Evolutionary conservation across 1,140 invertebrate species (phyloP).

Genomic region (Drosophila parvula): DNA sequence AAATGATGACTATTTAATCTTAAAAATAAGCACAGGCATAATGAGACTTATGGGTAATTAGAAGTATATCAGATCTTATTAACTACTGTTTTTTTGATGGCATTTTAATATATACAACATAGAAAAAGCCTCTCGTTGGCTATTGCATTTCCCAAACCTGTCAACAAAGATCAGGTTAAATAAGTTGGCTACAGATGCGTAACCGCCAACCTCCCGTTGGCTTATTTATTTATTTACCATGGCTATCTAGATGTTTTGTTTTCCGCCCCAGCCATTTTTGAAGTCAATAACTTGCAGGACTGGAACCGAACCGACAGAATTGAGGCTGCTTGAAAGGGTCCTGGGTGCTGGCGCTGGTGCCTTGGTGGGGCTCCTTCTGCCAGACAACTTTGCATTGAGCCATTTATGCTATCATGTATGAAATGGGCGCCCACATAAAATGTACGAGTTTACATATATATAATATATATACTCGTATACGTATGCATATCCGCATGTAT

Average conservation of each 20-base stretch:
- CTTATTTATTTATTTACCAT: slow-evolving; percentile 45
- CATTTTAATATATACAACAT: background rate
- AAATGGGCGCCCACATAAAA: slow-evolving; percentile 61
- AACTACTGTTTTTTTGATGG: too few species aligned
- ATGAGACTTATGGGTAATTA: too few species aligned
- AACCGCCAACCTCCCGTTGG: background rate
- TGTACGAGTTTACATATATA: slow-evolving; percentile 21
- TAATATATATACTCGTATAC: too few species aligned
- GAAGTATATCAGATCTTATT: background rate
- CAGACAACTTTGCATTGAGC: slow-evolving; percentile 57
- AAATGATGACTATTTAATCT: too few species aligned
- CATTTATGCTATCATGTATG: slow-evolving; percentile 64
- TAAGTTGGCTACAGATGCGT: slow-evolving; percentile 21
- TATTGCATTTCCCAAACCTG: background rate
- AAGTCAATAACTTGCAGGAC: slow-evolving; percentile 55
- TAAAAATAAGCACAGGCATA: too few species aligned
- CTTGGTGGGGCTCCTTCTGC: slow-evolving; percentile 35
- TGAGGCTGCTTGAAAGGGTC: slow-evolving; percentile 30
- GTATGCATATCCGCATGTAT: slow-evolving; percentile 12
- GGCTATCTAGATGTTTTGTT: slow-evolving; percentile 27
- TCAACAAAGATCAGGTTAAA: slow-evolving; percentile 12
- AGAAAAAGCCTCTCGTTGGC: background rate
- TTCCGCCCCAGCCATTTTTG: slow-evolving; percentile 22
- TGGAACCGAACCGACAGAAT: slow-evolving; percentile 23
- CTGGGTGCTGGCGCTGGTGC: slow-evolving; percentile 7